A percentile compares a stretch with the other conserved stretches of the same genome.
These are phyloP conservation scores for Xestoiulus laeticollis DNA, from an alignment of 2,888 invertebrate genomes.

Conservation along the genomic window DNA sequence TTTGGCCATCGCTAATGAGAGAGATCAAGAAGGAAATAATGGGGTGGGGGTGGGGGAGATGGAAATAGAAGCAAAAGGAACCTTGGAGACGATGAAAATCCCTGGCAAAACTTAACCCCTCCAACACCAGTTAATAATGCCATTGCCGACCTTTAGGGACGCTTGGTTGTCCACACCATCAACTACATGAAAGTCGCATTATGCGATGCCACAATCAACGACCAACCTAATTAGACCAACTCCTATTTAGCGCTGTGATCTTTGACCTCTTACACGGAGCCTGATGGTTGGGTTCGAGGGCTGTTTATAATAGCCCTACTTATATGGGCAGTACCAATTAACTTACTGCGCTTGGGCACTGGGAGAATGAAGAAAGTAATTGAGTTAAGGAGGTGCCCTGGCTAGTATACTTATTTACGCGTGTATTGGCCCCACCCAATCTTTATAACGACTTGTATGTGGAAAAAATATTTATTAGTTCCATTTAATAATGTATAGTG, in stretches of 20 bases:
- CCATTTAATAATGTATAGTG: no score
- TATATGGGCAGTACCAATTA: not conserved
- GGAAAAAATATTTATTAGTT: no score
- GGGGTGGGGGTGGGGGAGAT: not conserved
- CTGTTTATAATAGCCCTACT: not conserved
- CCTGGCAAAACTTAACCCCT: constrained; percentile 28
- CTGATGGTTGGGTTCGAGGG: not conserved
- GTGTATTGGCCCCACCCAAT: no score
- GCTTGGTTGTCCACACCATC: constrained; percentile 39
- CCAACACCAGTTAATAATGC: constrained; percentile 43
- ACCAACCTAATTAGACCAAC: constrained; percentile 22
- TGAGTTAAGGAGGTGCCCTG: not conserved
- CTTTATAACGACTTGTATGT: no score
- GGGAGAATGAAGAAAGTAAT: not conserved
- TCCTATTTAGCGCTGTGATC: constrained; percentile 21
- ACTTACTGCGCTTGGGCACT: not conserved
- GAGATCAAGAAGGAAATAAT: not conserved
- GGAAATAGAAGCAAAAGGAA: not conserved
- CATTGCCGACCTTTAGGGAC: constrained; percentile 31
- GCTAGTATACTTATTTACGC: no score
- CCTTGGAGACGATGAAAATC: constrained; percentile 33
- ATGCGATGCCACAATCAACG: constrained; percentile 31
- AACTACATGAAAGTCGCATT: constrained; percentile 41
- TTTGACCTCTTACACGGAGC: not conserved
- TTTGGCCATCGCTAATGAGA: constrained; percentile 24